Evolutionary conservation across 2,888 invertebrate species (phyloP).

Genomic region (Acanthosepion lycidas): DNA sequence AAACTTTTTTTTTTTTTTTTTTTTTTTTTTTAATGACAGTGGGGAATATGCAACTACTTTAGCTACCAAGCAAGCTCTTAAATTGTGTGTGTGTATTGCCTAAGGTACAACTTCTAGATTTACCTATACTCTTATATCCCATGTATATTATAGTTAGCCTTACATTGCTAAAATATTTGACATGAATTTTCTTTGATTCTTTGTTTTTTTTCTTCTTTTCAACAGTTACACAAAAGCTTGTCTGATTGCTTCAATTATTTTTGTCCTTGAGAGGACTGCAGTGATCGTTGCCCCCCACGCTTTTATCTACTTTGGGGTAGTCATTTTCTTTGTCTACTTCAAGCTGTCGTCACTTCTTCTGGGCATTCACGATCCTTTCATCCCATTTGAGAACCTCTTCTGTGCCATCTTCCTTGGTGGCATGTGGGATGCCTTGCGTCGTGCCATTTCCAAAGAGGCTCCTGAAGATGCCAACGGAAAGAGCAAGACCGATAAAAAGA

Average conservation of each 20-base stretch:
- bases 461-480: constrained; percentile 64
- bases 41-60: no score
- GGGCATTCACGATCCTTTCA: constrained; percentile 98
- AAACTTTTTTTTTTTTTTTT: no score
- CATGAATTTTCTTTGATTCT: constrained; percentile 50
- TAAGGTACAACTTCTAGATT: background rate
- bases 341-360: constrained; percentile 95
- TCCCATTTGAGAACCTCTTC: constrained; percentile 98
- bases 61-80: no score
- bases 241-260: constrained; percentile 93
- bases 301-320: constrained; percentile 96
- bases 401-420: constrained; percentile 93
- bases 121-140: no score
- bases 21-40: no score
- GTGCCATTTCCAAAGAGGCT: constrained; percentile 81
- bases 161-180: constrained; percentile 35
- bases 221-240: constrained; percentile 96
- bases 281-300: constrained; percentile 97
- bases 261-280: constrained; percentile 96
- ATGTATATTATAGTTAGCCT: background rate
- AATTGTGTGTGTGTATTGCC: background rate
- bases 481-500: constrained; percentile 70
- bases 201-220: constrained; percentile 65
- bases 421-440: constrained; percentile 96
- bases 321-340: constrained; percentile 97